Conservation (phyloP, 2,888 invertebrate species). For the Watsonalla cultraria region DNA sequence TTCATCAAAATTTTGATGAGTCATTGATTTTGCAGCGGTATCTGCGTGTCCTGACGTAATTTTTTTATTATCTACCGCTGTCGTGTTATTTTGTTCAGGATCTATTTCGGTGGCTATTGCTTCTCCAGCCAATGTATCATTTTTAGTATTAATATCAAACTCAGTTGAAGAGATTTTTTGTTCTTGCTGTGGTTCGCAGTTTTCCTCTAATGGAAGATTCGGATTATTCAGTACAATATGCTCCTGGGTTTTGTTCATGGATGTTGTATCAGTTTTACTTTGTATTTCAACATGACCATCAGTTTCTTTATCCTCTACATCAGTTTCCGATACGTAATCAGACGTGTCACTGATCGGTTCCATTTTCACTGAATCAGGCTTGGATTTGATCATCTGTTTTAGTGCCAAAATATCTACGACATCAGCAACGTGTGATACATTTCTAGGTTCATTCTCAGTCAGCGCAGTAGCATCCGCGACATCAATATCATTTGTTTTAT, state of each 20-base stretch:
- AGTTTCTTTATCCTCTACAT: slow-evolving; percentile 3
- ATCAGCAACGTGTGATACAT: neutral
- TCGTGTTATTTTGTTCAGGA: slow-evolving; percentile 12
- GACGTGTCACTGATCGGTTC: neutral
- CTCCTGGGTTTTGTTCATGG: slow-evolving; percentile 1
- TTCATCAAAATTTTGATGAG: neutral
- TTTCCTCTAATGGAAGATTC: neutral
- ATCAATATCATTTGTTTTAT: slow-evolving; percentile 6
- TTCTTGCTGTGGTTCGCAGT: neutral
- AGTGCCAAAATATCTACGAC: neutral
- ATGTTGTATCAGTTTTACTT: neutral
- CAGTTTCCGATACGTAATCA: slow-evolving; percentile 8
- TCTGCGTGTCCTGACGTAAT: neutral
- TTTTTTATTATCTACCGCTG: neutral
- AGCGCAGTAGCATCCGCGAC: slow-evolving; percentile 3
- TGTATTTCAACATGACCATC: neutral
- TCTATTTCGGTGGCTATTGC: neutral
- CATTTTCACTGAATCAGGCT: neutral
- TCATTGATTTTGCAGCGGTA: neutral
- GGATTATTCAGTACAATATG: neutral
- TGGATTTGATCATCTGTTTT: neutral
- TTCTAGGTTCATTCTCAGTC: neutral
- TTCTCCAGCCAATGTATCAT: no score
- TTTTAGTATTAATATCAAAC: no score
- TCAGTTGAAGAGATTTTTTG: neutral